These are phyloP conservation scores for Craniophora ligustri DNA, from an alignment of 2,888 invertebrate species.

Conservation along the genomic window DNA sequence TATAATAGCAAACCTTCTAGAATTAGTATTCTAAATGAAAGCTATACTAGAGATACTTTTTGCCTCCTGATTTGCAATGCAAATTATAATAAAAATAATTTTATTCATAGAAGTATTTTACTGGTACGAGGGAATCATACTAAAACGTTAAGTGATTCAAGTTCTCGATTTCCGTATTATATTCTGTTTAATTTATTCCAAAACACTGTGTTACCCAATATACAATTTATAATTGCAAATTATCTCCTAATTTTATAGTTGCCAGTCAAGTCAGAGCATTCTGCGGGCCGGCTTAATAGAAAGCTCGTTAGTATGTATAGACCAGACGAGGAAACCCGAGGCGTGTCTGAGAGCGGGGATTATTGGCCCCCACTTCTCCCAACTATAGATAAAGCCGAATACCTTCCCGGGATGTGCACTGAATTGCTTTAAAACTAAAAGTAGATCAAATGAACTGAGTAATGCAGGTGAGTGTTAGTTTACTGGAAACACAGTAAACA, in stretches of 20 bases:
- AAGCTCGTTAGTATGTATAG: constrained; percentile 54
- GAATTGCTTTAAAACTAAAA: constrained; percentile 49
- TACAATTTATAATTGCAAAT: constrained; percentile 15
- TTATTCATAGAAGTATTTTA: not conserved
- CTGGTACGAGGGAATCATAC: no score
- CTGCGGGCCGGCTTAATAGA: constrained; percentile 30
- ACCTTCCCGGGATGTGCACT: constrained; percentile 39
- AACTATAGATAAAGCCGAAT: constrained; percentile 44
- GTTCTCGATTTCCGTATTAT: not conserved
- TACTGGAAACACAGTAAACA: not conserved
- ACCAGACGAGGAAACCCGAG: constrained; percentile 37
- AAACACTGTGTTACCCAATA: constrained; percentile 1
- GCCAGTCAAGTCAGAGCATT: constrained; percentile 42
- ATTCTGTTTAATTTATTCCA: not conserved
- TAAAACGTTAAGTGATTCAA: not conserved
- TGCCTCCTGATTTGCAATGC: not conserved
- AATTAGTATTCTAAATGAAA: no score
- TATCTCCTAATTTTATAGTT: constrained; percentile 29
- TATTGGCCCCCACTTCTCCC: constrained; percentile 40
- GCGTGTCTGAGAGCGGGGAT: constrained; percentile 41
- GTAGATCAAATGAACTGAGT: constrained; percentile 17
- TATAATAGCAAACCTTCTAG: no score
- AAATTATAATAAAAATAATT: not conserved
- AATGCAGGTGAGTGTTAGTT: constrained; percentile 23
- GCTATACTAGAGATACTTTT: no score